Percentiles rank a stretch among this genome's conserved stretches.
These are phyloP conservation scores for Deroplatys truncata DNA, from an alignment of 2,888 invertebrate species.

Conservation along the genomic window DNA sequence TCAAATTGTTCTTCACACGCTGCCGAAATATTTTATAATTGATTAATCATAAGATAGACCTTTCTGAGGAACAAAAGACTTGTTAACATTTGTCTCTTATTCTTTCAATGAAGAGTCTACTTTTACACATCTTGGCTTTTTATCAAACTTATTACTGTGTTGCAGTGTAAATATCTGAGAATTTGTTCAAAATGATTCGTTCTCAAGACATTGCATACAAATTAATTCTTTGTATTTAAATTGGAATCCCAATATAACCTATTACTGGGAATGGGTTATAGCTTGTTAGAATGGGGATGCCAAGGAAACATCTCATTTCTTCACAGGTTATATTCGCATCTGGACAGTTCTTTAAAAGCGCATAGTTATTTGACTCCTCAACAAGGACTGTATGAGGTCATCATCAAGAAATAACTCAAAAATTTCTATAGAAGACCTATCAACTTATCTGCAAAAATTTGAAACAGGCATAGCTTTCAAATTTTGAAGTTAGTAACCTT, in stretches of 20 bases:
- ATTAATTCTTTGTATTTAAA: neutral
- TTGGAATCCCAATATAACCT: neutral
- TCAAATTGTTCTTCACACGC: constrained; percentile 23
- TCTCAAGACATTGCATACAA: constrained; percentile 21
- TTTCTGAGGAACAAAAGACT: constrained; percentile 30
- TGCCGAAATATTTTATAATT: constrained; percentile 38
- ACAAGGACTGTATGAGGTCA: neutral
- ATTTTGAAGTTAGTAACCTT: too few relatives aligned
- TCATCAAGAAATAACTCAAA: neutral
- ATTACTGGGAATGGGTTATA: neutral
- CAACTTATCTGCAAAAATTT: too few relatives aligned
- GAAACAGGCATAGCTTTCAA: too few relatives aligned
- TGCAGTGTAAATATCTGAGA: constrained; percentile 33
- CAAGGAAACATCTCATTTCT: neutral
- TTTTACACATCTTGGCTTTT: constrained; percentile 34
- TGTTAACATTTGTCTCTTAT: constrained; percentile 24
- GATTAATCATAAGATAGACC: constrained; percentile 35
- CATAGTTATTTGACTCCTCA: neutral
- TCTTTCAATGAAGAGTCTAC: constrained; percentile 31
- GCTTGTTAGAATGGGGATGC: neutral
- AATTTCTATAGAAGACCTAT: neutral
- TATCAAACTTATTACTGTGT: constrained; percentile 34
- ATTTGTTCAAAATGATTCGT: constrained; percentile 28
- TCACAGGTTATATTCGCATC: neutral
- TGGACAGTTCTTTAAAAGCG: neutral